A percentile compares a stretch with the other conserved stretches of the same genome.
These are phyloP conservation scores for Lasiommata megera DNA, from an alignment of 2,888 invertebrate species.

Conservation along the genomic window DNA sequence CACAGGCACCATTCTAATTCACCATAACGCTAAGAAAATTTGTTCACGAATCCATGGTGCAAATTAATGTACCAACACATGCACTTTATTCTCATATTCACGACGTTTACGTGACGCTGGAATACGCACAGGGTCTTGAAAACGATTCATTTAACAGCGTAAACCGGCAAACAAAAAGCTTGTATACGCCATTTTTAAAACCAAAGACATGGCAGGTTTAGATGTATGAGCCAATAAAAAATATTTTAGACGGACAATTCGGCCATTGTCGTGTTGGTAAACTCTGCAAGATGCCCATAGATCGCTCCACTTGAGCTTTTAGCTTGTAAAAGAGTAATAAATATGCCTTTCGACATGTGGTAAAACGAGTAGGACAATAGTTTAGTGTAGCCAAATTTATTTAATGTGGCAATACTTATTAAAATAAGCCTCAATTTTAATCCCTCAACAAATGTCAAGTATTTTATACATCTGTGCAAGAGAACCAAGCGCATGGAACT, in stretches of 20 bases:
- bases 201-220: constrained; percentile 81
- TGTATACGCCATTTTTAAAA: constrained; percentile 84
- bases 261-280: constrained; percentile 82
- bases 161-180: constrained; percentile 83
- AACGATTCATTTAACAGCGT: constrained; percentile 69
- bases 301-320: constrained; percentile 77
- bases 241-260: constrained; percentile 77
- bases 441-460: neutral
- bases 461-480: neutral
- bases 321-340: constrained; percentile 77
- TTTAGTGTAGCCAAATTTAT: constrained; percentile 47
- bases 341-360: constrained; percentile 74
- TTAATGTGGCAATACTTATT: constrained; percentile 51
- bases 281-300: constrained; percentile 80
- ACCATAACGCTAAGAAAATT: constrained; percentile 78
- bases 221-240: constrained; percentile 79
- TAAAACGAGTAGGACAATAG: constrained; percentile 74
- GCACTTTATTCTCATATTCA: constrained; percentile 81
- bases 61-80: constrained; percentile 78
- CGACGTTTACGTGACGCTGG: constrained; percentile 66
- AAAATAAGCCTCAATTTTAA: neutral
- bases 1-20: constrained; percentile 81
- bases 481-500: too few species aligned
- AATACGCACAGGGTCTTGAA: constrained; percentile 68
- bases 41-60: constrained; percentile 74